A percentile compares a stretch with the other conserved stretches of the same genome.
Evolutionary conservation across 2,113 vertebrate species (phyloP).

Genomic region (Percopsis transmontana): DNA sequence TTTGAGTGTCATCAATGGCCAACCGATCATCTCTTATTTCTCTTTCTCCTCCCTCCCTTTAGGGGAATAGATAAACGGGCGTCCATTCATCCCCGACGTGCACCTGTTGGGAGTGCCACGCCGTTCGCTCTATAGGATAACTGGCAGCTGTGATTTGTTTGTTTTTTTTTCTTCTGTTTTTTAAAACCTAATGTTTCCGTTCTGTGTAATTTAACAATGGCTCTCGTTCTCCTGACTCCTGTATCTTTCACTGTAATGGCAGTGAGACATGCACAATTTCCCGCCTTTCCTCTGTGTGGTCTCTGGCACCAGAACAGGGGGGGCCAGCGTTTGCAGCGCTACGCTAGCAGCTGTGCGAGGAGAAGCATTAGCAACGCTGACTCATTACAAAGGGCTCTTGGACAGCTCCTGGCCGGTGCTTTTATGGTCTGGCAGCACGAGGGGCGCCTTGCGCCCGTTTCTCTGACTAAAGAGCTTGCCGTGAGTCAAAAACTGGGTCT

Average conservation of each 20-base stretch:
- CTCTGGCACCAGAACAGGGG: constrained; percentile 44
- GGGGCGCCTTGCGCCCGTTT: constrained; percentile 17
- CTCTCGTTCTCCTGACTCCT: background rate
- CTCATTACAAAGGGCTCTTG: constrained; percentile 57
- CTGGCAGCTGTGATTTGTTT: background rate
- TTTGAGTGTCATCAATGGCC: no score
- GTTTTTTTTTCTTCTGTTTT: background rate
- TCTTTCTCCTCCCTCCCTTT: no score
- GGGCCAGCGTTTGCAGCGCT: background rate
- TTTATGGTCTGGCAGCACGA: constrained; percentile 50
- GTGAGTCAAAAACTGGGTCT: no score
- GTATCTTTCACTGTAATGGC: constrained; percentile 44
- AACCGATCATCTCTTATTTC: no score
- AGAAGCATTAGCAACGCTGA: constrained; percentile 58
- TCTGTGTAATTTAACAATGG: background rate
- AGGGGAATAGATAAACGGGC: no score
- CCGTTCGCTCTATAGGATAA: background rate
- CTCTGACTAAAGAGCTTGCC: constrained; percentile 14
- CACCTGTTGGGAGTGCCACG: no score
- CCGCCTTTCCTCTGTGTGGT: constrained; percentile 55
- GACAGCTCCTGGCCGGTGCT: constrained; percentile 38
- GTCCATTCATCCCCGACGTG: no score
- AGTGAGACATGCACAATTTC: constrained; percentile 41
- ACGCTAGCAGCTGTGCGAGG: constrained; percentile 52
- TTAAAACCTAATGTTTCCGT: background rate